Base-by-base conservation (phyloP, 2,888 invertebrate genomes). In the Arctia plantaginis region DNA sequence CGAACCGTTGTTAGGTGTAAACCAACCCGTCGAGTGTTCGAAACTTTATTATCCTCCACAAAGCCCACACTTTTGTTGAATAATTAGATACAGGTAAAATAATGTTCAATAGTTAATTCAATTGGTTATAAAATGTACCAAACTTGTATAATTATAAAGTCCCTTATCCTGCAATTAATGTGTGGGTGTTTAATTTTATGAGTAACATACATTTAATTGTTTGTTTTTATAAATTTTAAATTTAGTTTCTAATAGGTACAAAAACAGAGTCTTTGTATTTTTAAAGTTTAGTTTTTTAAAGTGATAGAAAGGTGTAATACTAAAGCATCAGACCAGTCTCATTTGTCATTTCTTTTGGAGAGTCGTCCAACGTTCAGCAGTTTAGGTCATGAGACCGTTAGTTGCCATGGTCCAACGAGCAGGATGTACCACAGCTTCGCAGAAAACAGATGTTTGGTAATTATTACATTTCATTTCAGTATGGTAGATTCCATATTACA, bases 1-100 rank as follows among this genome's bases (percentile, higher is more conserved):
- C 3, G 27, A 15, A 18, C 18, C 62, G 35, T 51, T 33, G 65
- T 65, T 35, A 10, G 8, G 20, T 65, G 23, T 65, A 44, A 23
- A 65, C 33, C 33, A 47, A 65, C 33, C 23, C 66, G n/a, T 47
- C 74, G 44, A 66, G 35, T 30, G 39, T 65, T 70, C 65, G 41
- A 72, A 66, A 70, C 66, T 70, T 70, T 59, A 70, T 66, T 55
- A 69, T 65, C 20, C 33, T 55, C 69, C 44, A n/a, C 65, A 73
- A 73, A 23, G 13, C 6, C 70, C 66, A 71, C 74, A 70, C 66
- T 70, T 59, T 47, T 62, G n/a, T n/a, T 41, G 67, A 59, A 41
- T 72, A 67, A 44, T 59, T 72, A 59, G 66, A 59, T 44, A 33
- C 18, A 67, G 55, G 62, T 72, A 23, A 44, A 59, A 67, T 66